Percentiles rank a stretch among this genome's conserved stretches.
Conservation (phyloP, 2,888 invertebrate genomes). For the Zootermopsis nevadensis region DNA sequence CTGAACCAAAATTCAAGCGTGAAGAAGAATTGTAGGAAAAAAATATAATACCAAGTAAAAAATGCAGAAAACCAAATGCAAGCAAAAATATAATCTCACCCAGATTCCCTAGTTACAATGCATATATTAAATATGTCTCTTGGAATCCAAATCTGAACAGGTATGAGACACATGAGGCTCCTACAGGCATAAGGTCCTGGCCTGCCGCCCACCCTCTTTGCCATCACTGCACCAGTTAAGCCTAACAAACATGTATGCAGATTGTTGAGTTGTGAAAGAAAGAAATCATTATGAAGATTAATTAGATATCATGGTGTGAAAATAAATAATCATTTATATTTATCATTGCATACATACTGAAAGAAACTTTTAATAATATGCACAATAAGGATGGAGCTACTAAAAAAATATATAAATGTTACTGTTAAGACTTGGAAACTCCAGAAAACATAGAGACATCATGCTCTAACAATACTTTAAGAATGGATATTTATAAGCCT, state of each 20-base stretch:
- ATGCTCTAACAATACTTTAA: constrained; percentile 22
- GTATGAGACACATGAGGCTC: too few species aligned
- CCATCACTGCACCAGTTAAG: too few species aligned
- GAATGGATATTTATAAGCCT: constrained; percentile 28
- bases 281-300: too few species aligned
- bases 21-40: constrained; percentile 41
- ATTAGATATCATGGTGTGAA: too few species aligned
- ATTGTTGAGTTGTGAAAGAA: too few species aligned
- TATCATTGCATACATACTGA: too few species aligned
- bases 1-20: constrained; percentile 59
- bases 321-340: too few species aligned
- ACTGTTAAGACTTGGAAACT: constrained; percentile 25
- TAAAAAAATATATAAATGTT: neutral
- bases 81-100: constrained; percentile 37
- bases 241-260: too few species aligned
- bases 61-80: constrained; percentile 39
- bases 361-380: too few species aligned
- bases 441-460: constrained; percentile 10
- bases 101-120: constrained; percentile 11
- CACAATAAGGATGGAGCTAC: neutral
- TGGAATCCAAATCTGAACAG: constrained; percentile 31
- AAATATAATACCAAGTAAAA: constrained; percentile 31
- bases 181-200: too few species aligned
- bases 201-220: too few species aligned
- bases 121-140: constrained; percentile 25